Base-by-base conservation (phyloP, 2,888 invertebrate species). In the Exocentrus adspersus region DNA sequence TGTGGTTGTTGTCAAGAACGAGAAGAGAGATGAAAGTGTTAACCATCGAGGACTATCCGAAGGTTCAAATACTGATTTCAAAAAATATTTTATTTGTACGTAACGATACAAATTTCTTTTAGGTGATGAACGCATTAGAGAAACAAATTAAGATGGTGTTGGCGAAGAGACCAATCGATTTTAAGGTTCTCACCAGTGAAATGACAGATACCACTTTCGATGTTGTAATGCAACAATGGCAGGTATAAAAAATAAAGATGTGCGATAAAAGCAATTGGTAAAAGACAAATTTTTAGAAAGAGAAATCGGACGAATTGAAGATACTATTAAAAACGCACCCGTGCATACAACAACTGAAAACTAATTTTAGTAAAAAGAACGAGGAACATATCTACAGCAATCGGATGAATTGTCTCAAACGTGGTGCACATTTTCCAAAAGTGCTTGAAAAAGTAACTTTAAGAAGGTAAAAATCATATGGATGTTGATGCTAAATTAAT, bases 11-110 rank as follows among this genome's bases (percentile, higher is more conserved):
- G 32, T 81, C 81, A 1, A 78, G 78, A 67, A 82, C 81, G 0
- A 75, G 81, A 66, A 70, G 79, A 41, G 82, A 82, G 69, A 82
- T 82, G 82, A 80, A 78, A 69, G 81, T 80, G 9, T 79, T 75
- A 9, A 78, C 77, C 4, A 68, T 75, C 4, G 75, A 73, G 5
- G 82, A 82, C 64, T 82, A 80, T 64, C 72, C 74, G n/a, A 82
- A 82, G 70, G 81, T 80, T 67, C 37, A 48, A n/a, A n/a, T n/a
- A n/a, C n/a, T n/a, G n/a, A n/a, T n/a, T n/a, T n/a, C n/a, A n/a
- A n/a, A n/a, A n/a, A n/a, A n/a, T n/a, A n/a, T n/a, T n/a, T n/a
- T n/a, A n/a, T n/a, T n/a, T n/a, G n/a, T n/a, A n/a, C n/a, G n/a
- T n/a, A n/a, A n/a, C n/a, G n/a, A n/a, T n/a, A n/a, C n/a, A n/a